Evolutionary conservation across 2,113 vertebrate species (phyloP), one percentile per base, ranked within the genome.

Genomic region (Marcusenius ussheri): DNA sequence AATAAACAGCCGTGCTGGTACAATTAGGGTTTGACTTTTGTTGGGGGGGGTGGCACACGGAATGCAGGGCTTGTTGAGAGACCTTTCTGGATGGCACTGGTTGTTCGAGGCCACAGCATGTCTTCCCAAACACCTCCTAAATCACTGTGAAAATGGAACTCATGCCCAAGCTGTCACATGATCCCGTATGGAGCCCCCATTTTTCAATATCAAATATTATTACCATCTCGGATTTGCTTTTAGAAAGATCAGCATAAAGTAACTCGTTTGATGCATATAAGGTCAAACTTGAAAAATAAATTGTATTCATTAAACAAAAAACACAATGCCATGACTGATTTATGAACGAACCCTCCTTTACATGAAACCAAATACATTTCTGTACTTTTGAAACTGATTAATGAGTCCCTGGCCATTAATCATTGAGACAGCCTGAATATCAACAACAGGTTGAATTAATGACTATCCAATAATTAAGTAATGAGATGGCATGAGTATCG

Each of bases 201-300:
- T 91, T 91, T 90, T 93, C 58, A 49, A 84, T 56, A 47, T 77
- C 31, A 31, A 56, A 45, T 53, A 83, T 58, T 31, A 89, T 90
- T 88, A 92, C 91, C 88, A 88, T 88, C 50, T 89, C 31, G 89
- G 77, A 90, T 85, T 89, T 51, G 17, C 86, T 50, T 89, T 90
- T 90, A 91, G 90, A 90, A 77, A 85, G 88, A 90, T 91, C 87
- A 92, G 87, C 90, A 77, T 39, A 58, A 90, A 85, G 83, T 21
- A 90, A 91, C 39, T 80, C 46, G 27, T 89, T 85, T 88, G 47
- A 89, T 47, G 53, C 45, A 89, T 47, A 24, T 58, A 58, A 89
- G 51, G 66, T 27, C 46, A 56, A 84, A 87, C 80, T 84, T 62
- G 51, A 88, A 88, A 90, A 90, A 91, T 66, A 80, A 83, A 89